Base-by-base conservation (phyloP, 1,140 invertebrate genomes). In the Lysiphlebus fabarum region DNA sequence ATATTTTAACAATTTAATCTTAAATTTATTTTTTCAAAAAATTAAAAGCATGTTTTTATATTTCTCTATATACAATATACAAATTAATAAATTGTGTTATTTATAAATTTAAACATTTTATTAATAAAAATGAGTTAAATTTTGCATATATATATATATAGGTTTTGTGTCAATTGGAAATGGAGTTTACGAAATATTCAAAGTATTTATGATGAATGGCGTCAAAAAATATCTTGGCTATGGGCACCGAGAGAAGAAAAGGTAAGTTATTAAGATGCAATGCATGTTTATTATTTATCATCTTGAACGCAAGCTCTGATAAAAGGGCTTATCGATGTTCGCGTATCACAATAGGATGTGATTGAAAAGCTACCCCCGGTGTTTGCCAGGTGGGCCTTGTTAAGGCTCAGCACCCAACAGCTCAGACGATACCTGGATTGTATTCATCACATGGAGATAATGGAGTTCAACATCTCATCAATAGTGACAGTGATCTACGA, bases 211-310 rank as follows among this genome's bases (percentile, higher is more conserved):
- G 74, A 79, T 51, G 76, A 77, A 53, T 79, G 77, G 76, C 67
- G 73, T 40, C 74, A 78, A 48, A 75, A 71, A 53, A 56, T 79
- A 41, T 75, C 73, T 2, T 79, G 77, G 77, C 61, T 78, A 14
- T 79, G 77, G 77, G 76, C 77, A 26, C 76, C 77, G 1, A 59
- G 76, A 34, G 77, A 79, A 50, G 77, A 79, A 64, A 79, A 79
- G 71, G 77, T 79, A 64, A 49, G 43, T 56, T 43, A 26, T 17
- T 10, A 1, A 5, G 11, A 6, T 11, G 9, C 5, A 26, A 53
- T 42, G 14, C 11, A 34, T 44, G 6, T n/a, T 26, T 51, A 37
- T 26, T 44, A 37, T n/a, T 11, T 51, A 33, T 51, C 34, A 51
- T 12, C 34, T 38, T 51, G 7, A 51, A 51, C 49, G 49, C 49